A percentile compares a stretch with the other conserved stretches of the same genome.
Conservation (phyloP, 2,888 invertebrate genomes). For the Chalcis sispes region DNA sequence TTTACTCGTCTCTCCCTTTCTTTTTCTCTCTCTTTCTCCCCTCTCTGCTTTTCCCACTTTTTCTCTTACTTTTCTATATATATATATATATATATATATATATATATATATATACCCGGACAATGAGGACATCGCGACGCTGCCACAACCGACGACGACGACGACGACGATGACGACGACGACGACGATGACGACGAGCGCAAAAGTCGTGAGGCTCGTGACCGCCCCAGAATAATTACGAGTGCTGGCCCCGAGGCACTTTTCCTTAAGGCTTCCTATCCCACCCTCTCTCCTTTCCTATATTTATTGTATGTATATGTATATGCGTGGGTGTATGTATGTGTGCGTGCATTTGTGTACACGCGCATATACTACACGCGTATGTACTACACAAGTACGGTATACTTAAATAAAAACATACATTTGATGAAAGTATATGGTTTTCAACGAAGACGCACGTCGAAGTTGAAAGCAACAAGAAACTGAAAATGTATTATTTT, state of each 20-base stretch:
- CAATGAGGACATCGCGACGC: conserved; percentile 49
- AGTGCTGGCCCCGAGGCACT: conserved; percentile 60
- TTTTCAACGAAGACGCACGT: too few species aligned
- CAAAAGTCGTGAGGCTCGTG: conserved; percentile 46
- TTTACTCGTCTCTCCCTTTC: conserved; percentile 27
- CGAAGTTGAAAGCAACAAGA: too few species aligned
- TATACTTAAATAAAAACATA: conserved; percentile 1
- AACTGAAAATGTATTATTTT: too few species aligned
- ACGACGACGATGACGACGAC: conserved; percentile 34
- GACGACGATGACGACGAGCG: too few species aligned
- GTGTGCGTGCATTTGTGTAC: not conserved
- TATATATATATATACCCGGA: conserved; percentile 12
- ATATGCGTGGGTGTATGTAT: not conserved
- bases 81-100: too few species aligned
- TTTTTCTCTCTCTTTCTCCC: too few species aligned
- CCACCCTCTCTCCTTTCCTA: conserved; percentile 40
- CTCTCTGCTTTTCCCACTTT: conserved; percentile 41
- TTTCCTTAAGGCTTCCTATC: conserved; percentile 32
- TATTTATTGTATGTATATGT: not conserved
- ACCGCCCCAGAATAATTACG: conserved; percentile 67
- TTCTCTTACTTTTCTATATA: too few species aligned
- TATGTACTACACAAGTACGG: not conserved
- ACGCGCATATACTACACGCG: not conserved
- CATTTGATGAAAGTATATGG: not conserved
- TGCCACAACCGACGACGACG: conserved; percentile 18